phyloP scores from a whole-genome alignment of 2,888 invertebrate species.

The Antheraea yamamai region DNA sequence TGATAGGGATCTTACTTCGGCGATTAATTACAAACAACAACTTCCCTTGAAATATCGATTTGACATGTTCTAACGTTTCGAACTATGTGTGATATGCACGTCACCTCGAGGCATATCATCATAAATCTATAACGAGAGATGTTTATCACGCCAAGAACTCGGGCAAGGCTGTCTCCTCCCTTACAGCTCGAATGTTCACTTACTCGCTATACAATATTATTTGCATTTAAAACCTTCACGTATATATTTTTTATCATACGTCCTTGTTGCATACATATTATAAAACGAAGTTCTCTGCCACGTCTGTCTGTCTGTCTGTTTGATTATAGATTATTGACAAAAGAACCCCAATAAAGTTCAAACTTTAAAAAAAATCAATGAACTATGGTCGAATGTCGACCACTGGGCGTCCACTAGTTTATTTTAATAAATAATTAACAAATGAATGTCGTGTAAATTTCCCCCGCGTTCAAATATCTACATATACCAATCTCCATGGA shows the following conservation, averaged over 20 bases:
- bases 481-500: too few relatives aligned
- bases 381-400: too few relatives aligned
- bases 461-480: too few relatives aligned
- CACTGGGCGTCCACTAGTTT: too few relatives aligned
- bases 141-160: slow-evolving; percentile 54
- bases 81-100: slow-evolving; percentile 22
- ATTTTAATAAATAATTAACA: too few relatives aligned
- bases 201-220: slow-evolving; percentile 19
- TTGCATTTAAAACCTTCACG: neutral
- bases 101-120: slow-evolving; percentile 46
- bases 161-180: slow-evolving; percentile 67
- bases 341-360: too few relatives aligned
- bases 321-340: too few relatives aligned
- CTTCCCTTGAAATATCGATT: neutral
- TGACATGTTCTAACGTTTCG: slow-evolving; percentile 2
- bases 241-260: neutral
- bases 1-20: neutral
- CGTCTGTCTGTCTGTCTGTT: too few relatives aligned
- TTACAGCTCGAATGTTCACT: slow-evolving; percentile 40
- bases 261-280: neutral
- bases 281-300: too few relatives aligned
- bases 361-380: too few relatives aligned
- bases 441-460: too few relatives aligned
- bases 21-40: neutral
- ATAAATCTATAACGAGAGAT: slow-evolving; percentile 52